Evolutionary conservation across 2,113 vertebrate species (phyloP), one percentile per base, ranked within the genome.

Genomic region (Leptobrachium leishanense): DNA sequence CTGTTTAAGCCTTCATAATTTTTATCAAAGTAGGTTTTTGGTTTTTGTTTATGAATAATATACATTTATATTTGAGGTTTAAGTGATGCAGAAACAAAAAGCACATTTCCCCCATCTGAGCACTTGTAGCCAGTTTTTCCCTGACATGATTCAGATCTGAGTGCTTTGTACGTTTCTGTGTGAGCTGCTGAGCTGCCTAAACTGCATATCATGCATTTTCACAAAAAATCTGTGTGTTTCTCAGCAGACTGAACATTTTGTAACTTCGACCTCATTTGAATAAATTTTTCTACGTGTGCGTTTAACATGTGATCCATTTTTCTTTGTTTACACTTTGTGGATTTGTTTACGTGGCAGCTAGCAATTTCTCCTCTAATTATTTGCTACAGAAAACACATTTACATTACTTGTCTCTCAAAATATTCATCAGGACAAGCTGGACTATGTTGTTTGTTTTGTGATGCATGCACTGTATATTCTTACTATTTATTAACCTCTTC

Each of bases 41-140:
- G 9, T 59, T 59, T 59, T 50, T 50, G 4, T 8, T 50, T 50
- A 31, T 50, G 8, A 50, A 5, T 50, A 50, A 50, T 50, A 50
- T 59, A 15, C 55, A 59, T 59, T 12, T 59, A 59, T 11, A 2
- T 8, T 54, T 2, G 12, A 54, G 6, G 50, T 54, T 6, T 31
- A 31, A 31, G 6, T 54, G 50, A 8, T 11, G 76, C 6, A 83
- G 84, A 79, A 72, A 39, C 84, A 40, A 82, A 82, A 68, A 76
- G 5, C 71, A 83, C 46, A 50, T 43, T 83, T 84, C 83, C 74
- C 20, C 73, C 77, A 85, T 82, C 68, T 84, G 75, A 87, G 81
- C 75, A 77, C 83, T 65, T 66, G 79, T 79, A 88, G 76, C 73
- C 79, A 67, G 79, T 74, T 73, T 85, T 75, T 75, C 67, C 62